Evolutionary conservation across 2,113 vertebrate species (phyloP), one percentile per base, ranked within the genome.

Genomic region (Labeo catla): DNA sequence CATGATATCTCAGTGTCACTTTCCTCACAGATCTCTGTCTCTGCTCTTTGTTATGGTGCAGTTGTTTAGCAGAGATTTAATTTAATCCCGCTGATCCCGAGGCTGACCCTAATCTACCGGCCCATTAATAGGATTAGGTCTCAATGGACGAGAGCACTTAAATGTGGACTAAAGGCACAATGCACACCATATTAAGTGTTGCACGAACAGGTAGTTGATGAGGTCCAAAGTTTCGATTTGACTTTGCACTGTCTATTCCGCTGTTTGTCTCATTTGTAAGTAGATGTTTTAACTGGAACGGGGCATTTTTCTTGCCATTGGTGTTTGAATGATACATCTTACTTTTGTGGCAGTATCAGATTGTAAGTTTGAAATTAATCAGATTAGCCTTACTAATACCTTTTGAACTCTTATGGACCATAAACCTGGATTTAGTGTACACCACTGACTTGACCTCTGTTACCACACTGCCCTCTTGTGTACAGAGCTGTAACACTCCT

Each of bases 71-170:
- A 57, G 47, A 85, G 84, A 84, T 87, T 87, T 86, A 89, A 81
- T 89, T 81, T 86, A 86, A 88, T 91, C 87, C 85, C 43, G 2
- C 70, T 88, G 87, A 89, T 89, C 86, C 84, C 28, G 74, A 28
- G 19, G 7, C 59, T 91, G 89, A 89, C 87, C 87, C 86, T 89
- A 91, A 91, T 91, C 90, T 91, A 90, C 84, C 76, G 23, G 77
- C 10, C 36, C 86, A 88, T 89, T 90, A 86, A 90, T 89, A 87
- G 90, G 90, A 91, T 90, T 88, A 84, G 57, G 83, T 84, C 81
- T 73, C 83, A 83, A 73, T 81, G 81, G 72, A 86, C 45, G 47
- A 80, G 79, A 86, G 86, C 87, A 89, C 81, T 88, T 88, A 84
- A 88, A 86, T 83, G 81, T 83, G 49, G 66, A 83, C 66, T 83